Evolutionary conservation across 2,797 vertebrate species (phyloP).

Genomic region (Pempheris klunzingeri): DNA sequence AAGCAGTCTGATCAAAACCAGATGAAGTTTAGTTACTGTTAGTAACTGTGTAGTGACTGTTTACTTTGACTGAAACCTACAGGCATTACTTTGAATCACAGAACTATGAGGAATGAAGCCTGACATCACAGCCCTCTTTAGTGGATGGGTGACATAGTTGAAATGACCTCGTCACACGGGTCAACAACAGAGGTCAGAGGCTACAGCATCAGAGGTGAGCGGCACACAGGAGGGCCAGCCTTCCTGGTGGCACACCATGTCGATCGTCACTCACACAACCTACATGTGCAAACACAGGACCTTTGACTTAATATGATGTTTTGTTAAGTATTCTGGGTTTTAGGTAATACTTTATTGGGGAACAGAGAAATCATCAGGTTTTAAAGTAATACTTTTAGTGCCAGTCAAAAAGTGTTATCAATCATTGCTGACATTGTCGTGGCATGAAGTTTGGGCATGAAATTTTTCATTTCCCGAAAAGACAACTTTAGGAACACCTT

Average conservation of each 20-base stretch:
- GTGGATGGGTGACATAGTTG: slow-evolving; percentile 9
- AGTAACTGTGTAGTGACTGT: slow-evolving; percentile 13
- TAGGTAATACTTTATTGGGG: not conserved
- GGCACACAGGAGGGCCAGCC: not conserved
- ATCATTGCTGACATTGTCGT: slow-evolving; percentile 36
- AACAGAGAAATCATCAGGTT: not conserved
- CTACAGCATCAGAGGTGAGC: slow-evolving; percentile 2
- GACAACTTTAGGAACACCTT: slow-evolving; percentile 40
- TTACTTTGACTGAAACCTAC: slow-evolving; percentile 8
- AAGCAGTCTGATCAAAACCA: slow-evolving; percentile 19
- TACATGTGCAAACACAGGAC: slow-evolving; percentile 6
- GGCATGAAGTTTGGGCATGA: slow-evolving; percentile 41
- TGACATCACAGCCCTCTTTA: slow-evolving; percentile 21
- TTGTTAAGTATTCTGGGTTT: not conserved
- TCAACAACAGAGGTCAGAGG: slow-evolving; percentile 14
- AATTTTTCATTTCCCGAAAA: slow-evolving; percentile 52
- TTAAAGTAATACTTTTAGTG: not conserved
- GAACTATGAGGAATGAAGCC: slow-evolving; percentile 17
- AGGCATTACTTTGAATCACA: slow-evolving; percentile 5
- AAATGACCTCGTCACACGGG: slow-evolving; percentile 33
- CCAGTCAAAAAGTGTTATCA: not conserved
- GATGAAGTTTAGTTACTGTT: too few relatives aligned
- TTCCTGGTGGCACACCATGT: not conserved
- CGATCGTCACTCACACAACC: slow-evolving; percentile 6
- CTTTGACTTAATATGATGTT: not conserved